Evolutionary conservation across 2,113 vertebrate genomes (phyloP), one percentile per base, ranked within the genome.

Genomic region (Nematolebias whitei): DNA sequence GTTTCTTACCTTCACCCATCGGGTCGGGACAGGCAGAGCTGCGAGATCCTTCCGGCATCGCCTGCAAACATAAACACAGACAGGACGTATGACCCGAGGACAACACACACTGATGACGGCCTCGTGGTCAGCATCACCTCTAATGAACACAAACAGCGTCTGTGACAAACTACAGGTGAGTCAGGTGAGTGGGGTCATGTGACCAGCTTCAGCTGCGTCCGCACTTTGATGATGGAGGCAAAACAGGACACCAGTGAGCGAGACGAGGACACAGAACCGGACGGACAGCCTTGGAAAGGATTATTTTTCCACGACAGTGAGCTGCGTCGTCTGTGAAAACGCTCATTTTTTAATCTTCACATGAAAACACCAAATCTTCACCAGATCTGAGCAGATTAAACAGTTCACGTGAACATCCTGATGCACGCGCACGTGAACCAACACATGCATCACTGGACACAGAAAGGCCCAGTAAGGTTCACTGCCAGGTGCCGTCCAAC

Each of bases 1-100:
- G 35, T 8, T 0, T 63, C 78, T 87, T 61, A 90, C 89, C 89
- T 86, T 87, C 85, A 79, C 57, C 76, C 87, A 87, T 87, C 11
- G 67, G 54, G 63, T 54, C 55, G 63, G 75, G 76, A 76, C 62
- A n/a, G 43, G 80, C 26, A 10, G 77, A 56, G 58, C 59, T 24
- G 26, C 14, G 70, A 19, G 85, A 82, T 58, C 74, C 82, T 63
- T 87, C 89, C 64, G 89, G 87, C 89, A 90, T 89, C 79, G 39
- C 71, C 71, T 65, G 47, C 24, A 22, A 40, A 24, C 23, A 41
- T 15, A 41, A 19, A 39, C 29, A 16, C 19, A 20, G 15, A 48
- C 3, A 13, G 39, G 24, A 16, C 1, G 24, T 13, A 43, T n/a
- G n/a, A n/a, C n/a, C n/a, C 16, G 56, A 19, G 39, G 51, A 53